Percentiles rank a stretch among this genome's conserved stretches.
phyloP scores from a whole-genome alignment of 2,797 vertebrate genomes.

The Phoebastria nigripes region DNA sequence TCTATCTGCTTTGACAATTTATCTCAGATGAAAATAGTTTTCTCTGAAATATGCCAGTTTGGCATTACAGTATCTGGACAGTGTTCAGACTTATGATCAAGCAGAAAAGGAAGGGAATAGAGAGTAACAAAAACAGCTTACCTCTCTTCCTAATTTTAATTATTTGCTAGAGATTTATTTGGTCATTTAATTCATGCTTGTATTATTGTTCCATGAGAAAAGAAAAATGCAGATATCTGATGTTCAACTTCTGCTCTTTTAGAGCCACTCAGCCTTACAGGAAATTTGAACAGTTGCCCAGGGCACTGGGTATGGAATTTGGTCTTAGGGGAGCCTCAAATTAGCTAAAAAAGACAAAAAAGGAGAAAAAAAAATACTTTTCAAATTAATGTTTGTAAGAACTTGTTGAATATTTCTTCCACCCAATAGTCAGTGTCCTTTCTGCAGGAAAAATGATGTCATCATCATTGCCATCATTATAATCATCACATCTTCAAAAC shows the following conservation, averaged over 20 bases:
- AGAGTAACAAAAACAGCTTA: background rate
- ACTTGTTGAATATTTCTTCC: background rate
- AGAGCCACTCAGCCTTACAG: background rate
- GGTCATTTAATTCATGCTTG: background rate
- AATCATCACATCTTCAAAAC: background rate
- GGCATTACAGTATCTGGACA: background rate
- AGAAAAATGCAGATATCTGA: background rate
- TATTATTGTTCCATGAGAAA: background rate
- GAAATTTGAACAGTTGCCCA: background rate
- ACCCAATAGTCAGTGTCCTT: background rate
- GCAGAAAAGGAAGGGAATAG: background rate
- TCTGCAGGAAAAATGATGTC: background rate
- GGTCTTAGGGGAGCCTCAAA: background rate
- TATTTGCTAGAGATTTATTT: background rate
- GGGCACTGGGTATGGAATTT: background rate
- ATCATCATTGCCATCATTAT: background rate
- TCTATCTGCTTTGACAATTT: background rate
- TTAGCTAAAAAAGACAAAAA: background rate
- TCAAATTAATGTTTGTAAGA: conserved; percentile 19
- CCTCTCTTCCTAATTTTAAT: background rate
- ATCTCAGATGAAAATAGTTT: background rate
- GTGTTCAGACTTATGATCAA: background rate
- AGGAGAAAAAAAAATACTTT: background rate
- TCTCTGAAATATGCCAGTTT: background rate
- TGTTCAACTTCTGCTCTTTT: background rate